These are phyloP conservation scores for Drosophila pseudoananassae DNA, from an alignment of 1,140 invertebrate genomes.

Conservation along the genomic window DNA sequence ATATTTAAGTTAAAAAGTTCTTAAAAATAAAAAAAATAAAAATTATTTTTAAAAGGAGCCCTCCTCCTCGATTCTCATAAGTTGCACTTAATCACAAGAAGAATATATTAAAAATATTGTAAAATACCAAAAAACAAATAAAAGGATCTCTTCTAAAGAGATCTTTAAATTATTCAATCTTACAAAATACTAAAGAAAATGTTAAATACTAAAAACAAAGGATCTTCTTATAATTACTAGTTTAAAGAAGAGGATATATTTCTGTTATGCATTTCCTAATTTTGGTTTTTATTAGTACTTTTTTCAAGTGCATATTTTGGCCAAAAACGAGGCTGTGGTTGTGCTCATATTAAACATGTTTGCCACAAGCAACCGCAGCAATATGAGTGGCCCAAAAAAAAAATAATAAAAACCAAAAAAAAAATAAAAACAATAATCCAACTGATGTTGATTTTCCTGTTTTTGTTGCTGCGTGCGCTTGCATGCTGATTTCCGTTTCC, in stretches of 20 bases:
- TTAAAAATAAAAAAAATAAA: no score
- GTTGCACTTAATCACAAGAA: no score
- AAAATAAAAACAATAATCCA: conserved; percentile 40
- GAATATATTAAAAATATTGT: no score
- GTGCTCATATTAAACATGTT: conserved; percentile 40
- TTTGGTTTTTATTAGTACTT: neutral
- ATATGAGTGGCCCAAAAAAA: conserved; percentile 19
- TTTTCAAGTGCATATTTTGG: neutral
- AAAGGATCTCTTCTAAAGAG: no score
- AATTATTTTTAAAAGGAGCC: no score
- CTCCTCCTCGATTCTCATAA: no score
- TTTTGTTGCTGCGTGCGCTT: conserved; percentile 31
- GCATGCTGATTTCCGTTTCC: conserved; percentile 48
- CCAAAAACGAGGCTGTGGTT: conserved; percentile 14
- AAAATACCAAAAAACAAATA: neutral
- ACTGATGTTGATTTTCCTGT: conserved; percentile 40
- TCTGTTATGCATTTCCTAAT: no score
- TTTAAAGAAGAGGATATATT: no score
- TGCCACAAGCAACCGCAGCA: conserved; percentile 29
- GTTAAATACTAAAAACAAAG: neutral
- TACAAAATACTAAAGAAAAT: no score
- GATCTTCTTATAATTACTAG: no score
- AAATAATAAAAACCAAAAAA: neutral
- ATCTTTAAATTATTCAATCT: no score
- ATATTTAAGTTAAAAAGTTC: no score